Base-by-base conservation (phyloP, 1,140 invertebrate genomes). In the Chelonus insularis region DNA sequence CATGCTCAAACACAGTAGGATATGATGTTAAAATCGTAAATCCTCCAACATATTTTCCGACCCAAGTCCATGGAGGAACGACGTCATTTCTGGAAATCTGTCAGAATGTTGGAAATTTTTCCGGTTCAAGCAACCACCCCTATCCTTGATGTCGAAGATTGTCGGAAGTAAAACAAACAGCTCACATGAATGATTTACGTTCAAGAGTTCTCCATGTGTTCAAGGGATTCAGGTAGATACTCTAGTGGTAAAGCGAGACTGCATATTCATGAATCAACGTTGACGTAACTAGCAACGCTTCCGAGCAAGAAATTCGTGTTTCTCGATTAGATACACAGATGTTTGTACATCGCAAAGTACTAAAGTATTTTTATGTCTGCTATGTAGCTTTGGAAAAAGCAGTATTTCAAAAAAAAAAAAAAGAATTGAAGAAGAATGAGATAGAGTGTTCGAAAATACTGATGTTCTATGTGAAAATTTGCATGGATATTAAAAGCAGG, bases 401-500 rank as follows among this genome's bases (percentile, higher is more conserved):
- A 12, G 23, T 11, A 12, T 2, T 4, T 11, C 6, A 29, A n/a
- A 50, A 50, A 23, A 11, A 50, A 20, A 50, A 50, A 50, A 50
- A 18, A 41, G 8, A 41, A n/a, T 12, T 4, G 8, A 41, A 41
- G 8, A 11, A n/a, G 37, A n/a, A 43, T n/a, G n/a, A n/a, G n/a
- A n/a, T n/a, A n/a, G n/a, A n/a, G n/a, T n/a, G n/a, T n/a, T n/a
- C n/a, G n/a, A n/a, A n/a, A 29, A 29, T 29, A 29, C 25, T 29
- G 25, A 29, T 29, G 25, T 29, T 7, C 29, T 4, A 14, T 9
- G 25, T 61, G 57, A 21, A 47, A 55, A 67, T 69, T 72, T 72
- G 63, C 69, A 66, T 68, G 50, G 62, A 69, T 67, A 68, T 65
- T 67, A 66, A 29, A 6, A 29, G 25, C 3, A 29, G 25, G 7